phyloP scores from a whole-genome alignment of 1,140 invertebrate genomes.

The Papilio glaucus region DNA sequence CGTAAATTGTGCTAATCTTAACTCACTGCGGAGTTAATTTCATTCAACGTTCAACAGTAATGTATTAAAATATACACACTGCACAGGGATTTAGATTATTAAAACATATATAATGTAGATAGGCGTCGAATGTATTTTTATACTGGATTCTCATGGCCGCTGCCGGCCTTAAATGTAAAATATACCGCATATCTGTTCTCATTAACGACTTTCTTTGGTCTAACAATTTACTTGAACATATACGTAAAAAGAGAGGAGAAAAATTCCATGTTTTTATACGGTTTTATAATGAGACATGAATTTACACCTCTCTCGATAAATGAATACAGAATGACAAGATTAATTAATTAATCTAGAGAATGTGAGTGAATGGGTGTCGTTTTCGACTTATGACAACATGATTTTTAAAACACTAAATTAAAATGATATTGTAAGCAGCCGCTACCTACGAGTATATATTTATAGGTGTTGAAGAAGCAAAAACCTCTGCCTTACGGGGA shows the following conservation, averaged over 20 bases:
- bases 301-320: too few species aligned
- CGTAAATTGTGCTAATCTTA: constrained; percentile 7
- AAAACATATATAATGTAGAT: constrained; percentile 12
- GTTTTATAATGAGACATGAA: too few species aligned
- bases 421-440: too few species aligned
- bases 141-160: constrained; percentile 19
- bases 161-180: constrained; percentile 30
- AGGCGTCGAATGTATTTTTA: constrained; percentile 28
- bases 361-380: too few species aligned
- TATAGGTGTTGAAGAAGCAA: too few species aligned
- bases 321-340: too few species aligned
- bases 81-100: constrained; percentile 6
- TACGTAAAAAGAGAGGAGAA: background rate
- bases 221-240: constrained; percentile 1
- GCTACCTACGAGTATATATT: too few species aligned
- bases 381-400: too few species aligned
- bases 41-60: constrained; percentile 2
- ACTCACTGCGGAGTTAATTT: background rate
- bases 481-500: too few species aligned
- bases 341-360: too few species aligned
- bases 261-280: too few species aligned
- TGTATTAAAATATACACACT: constrained; percentile 32
- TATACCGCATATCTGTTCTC: constrained; percentile 28
- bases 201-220: constrained; percentile 14
- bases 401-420: too few species aligned